Evolutionary conservation across 1,140 invertebrate genomes (phyloP).

Genomic region (Streblospio benedicti): DNA sequence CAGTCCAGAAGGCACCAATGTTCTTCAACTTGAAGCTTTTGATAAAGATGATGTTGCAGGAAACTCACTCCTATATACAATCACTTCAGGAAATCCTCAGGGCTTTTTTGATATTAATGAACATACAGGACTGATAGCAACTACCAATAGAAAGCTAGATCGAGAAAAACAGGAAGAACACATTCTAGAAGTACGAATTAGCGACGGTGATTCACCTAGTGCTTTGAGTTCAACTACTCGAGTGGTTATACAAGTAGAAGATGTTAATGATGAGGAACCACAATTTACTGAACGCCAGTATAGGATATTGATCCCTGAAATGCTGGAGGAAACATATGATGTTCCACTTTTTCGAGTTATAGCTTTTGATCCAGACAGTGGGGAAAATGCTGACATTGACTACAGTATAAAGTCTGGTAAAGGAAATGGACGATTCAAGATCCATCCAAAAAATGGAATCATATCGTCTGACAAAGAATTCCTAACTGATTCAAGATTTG

Average conservation of each 20-base stretch:
- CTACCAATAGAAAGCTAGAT: constrained; percentile 72
- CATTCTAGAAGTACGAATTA: constrained; percentile 36
- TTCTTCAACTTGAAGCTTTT: constrained; percentile 67
- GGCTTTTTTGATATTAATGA: constrained; percentile 80
- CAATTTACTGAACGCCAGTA: constrained; percentile 72
- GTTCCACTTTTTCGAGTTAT: constrained; percentile 32
- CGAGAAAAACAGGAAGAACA: constrained; percentile 36
- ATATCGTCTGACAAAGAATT: constrained; percentile 64
- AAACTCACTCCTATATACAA: constrained; percentile 64
- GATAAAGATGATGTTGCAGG: constrained; percentile 67
- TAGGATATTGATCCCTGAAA: constrained; percentile 64
- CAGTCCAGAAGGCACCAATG: constrained; percentile 61
- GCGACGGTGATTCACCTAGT: too few species aligned
- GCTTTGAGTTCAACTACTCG: constrained; percentile 73
- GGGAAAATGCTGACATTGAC: constrained; percentile 57
- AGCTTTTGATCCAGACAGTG: constrained; percentile 39
- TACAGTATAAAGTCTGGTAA: constrained; percentile 71
- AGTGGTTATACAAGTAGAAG: constrained; percentile 69
- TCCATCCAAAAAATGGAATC: constrained; percentile 69
- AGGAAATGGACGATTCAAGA: constrained; percentile 57
- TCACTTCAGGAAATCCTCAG: constrained; percentile 81
- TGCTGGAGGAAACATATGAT: constrained; percentile 21
- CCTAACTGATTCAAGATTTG: constrained; percentile 65
- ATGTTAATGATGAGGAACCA: constrained; percentile 67
- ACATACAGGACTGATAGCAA: constrained; percentile 67